Base-by-base conservation (phyloP, 1,140 invertebrate species). In the Bombus picipes region DNA sequence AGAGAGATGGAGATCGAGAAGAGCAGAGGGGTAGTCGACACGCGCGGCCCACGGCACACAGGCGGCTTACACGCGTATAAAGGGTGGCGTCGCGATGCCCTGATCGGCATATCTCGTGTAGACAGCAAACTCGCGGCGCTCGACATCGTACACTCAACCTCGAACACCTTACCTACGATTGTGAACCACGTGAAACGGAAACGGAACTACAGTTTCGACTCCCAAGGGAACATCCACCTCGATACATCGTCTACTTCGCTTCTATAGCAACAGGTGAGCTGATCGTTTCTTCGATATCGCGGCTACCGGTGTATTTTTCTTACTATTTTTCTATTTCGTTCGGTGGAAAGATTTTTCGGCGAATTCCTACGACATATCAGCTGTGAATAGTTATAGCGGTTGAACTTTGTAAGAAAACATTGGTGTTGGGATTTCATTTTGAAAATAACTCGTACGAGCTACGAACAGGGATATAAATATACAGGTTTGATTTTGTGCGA, bases 21-120 rank as follows among this genome's bases (percentile, higher is more conserved):
- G 43, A 39, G n/a, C 2, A 8, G 68, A 71, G 34, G 32, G 72
- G 62, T 12, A 15, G 65, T 34, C 57, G 71, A 81, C 71, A 77
- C 77, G 72, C 37, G 62, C 79, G 68, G 32, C 15, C 34, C 75
- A 68, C 76, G 57, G 80, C 78, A 82, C 74, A 87, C 75, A 74
- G 66, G 62, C 76, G 66, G 84, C 68, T 70, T 59, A 88, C 39
- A 91, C 77, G 86, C 84, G 86, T 92, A 93, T 93, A 92, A 94
- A 94, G 89, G 86, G 87, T 88, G 83, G 88, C 83, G 90, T 86
- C 88, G 88, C 88, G 91, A 89, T 90, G 86, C 87, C 89, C 74
- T 78, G 89, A 86, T 73, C 91, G 86, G 90, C 91, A 94, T 93
- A 80, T 93, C 90, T 86, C 91, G 91, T 91, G 82, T 91, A 88